phyloP scores from a whole-genome alignment of 2,797 vertebrate genomes.

The Toxotes lorentzi region DNA sequence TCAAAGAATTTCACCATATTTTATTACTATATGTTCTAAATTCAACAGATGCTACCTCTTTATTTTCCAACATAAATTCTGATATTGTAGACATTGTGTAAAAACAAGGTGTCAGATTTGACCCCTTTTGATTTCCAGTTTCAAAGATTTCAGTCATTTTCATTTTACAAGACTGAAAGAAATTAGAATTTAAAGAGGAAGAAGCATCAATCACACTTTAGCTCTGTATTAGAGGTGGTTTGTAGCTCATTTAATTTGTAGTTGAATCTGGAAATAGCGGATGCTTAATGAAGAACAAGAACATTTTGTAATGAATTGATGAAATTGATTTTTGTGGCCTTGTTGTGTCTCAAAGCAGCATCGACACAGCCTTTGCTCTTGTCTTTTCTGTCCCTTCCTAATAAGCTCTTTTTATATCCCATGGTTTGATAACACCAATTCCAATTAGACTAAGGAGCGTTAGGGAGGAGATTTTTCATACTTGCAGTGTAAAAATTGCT shows the following conservation, averaged over 20 bases:
- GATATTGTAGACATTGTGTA: not conserved
- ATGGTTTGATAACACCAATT: constrained; percentile 28
- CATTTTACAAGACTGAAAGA: not conserved
- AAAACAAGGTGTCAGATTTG: not conserved
- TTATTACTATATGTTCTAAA: not conserved
- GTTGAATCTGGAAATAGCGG: not conserved
- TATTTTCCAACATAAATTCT: not conserved
- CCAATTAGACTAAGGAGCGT: constrained; percentile 31
- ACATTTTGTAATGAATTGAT: not conserved
- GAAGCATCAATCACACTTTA: constrained; percentile 13
- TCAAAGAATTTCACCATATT: not conserved
- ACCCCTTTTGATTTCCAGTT: not conserved
- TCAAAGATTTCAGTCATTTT: not conserved
- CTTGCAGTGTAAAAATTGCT: constrained; percentile 58
- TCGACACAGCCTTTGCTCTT: constrained; percentile 13
- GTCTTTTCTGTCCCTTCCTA: constrained; percentile 40
- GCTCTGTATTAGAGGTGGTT: not conserved
- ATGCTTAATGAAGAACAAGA: not conserved
- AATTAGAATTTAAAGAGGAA: not conserved
- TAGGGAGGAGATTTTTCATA: constrained; percentile 4
- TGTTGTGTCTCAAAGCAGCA: constrained; percentile 20
- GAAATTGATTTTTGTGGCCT: constrained; percentile 25
- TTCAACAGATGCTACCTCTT: not conserved
- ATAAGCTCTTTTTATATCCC: constrained; percentile 40
- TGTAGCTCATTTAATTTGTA: constrained; percentile 10